Evolutionary conservation across 2,113 vertebrate genomes (phyloP).

Genomic region (Petroica traversi): DNA sequence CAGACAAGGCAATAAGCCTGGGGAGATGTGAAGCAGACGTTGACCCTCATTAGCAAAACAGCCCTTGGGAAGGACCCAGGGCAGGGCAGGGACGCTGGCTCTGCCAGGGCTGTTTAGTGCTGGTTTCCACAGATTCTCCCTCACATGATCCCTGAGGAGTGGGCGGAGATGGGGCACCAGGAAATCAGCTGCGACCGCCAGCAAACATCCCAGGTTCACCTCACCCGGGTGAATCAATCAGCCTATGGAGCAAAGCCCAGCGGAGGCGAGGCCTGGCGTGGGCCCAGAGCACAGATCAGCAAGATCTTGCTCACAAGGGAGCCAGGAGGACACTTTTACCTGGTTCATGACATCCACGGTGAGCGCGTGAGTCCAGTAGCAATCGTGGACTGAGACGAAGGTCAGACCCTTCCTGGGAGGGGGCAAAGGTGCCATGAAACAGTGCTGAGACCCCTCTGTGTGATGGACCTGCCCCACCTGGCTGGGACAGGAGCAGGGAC

Average conservation of each 20-base stretch:
- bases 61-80: neutral
- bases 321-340: slow-evolving; percentile 67
- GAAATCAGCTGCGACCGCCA: neutral
- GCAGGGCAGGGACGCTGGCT: neutral
- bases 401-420: slow-evolving; percentile 84
- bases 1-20: neutral
- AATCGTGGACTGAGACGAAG: slow-evolving; percentile 95
- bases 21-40: neutral
- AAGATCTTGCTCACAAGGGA: neutral
- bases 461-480: accelerated
- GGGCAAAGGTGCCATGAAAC: neutral
- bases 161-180: neutral
- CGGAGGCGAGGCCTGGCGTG: neutral
- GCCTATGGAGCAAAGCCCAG: neutral
- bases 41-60: neutral
- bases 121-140: neutral
- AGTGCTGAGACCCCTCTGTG: neutral
- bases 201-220: neutral
- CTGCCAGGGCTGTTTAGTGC: neutral
- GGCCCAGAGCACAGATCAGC: neutral
- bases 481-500: neutral
- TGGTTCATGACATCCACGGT: slow-evolving; percentile 91
- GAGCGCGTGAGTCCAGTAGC: slow-evolving; percentile 94
- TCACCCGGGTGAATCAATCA: neutral
- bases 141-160: neutral